These are phyloP conservation scores for Macrophya alboannulata DNA, from an alignment of 2,888 invertebrate species.

Conservation along the genomic window DNA sequence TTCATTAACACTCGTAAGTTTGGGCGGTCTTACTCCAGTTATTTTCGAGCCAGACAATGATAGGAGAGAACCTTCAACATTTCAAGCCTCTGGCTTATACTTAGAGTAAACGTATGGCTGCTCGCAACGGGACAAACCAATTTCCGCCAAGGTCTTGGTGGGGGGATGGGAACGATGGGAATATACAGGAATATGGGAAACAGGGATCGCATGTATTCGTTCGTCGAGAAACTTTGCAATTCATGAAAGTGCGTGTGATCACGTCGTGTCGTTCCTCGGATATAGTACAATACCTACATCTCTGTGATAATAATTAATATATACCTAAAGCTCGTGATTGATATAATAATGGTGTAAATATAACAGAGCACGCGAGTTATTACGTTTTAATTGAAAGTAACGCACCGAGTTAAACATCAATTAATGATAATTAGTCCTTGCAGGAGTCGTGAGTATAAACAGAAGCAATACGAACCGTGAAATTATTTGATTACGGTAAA, in stretches of 20 bases:
- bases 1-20: neutral
- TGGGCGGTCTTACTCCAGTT: neutral
- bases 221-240: neutral
- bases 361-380: constrained; percentile 24
- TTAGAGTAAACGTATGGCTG: neutral
- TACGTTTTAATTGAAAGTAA: constrained; percentile 48
- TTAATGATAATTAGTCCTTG: constrained; percentile 29
- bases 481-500: constrained; percentile 51
- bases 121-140: neutral
- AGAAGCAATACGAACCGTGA: constrained; percentile 42
- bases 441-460: neutral
- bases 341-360: constrained; percentile 25
- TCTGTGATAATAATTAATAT: constrained; percentile 18
- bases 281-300: neutral
- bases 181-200: neutral
- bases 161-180: neutral
- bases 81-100: neutral
- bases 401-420: constrained; percentile 41
- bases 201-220: neutral
- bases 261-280: neutral
- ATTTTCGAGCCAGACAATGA: neutral
- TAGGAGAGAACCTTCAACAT: constrained; percentile 7
- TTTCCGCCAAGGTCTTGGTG: neutral
- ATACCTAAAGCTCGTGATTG: constrained; percentile 24
- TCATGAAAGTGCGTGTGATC: neutral